These are phyloP conservation scores for Campylomormyrus tamandua DNA, from an alignment of 2,113 vertebrate genomes.

Conservation along the genomic window DNA sequence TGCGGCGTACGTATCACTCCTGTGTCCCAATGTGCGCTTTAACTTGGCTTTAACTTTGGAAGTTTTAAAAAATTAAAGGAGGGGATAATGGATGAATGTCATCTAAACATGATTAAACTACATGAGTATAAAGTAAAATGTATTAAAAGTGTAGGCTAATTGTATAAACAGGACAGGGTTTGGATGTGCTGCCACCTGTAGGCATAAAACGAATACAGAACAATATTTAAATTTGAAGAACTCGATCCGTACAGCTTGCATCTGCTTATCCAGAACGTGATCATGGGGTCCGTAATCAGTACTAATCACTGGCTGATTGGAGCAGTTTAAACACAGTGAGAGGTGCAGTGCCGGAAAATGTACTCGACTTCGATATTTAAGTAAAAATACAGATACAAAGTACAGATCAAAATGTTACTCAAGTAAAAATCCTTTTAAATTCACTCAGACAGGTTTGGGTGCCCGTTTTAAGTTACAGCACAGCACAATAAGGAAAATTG, in stretches of 20 bases:
- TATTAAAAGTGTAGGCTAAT: neutral
- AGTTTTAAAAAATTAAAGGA: neutral
- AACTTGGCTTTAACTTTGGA: neutral
- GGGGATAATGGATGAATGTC: neutral
- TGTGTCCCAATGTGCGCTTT: neutral
- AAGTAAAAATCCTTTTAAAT: neutral
- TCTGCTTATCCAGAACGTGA: neutral
- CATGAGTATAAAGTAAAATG: neutral
- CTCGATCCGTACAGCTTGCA: neutral
- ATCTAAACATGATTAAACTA: neutral
- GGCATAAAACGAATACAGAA: neutral
- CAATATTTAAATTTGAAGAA: neutral
- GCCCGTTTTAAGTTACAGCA: neutral
- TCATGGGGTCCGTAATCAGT: neutral
- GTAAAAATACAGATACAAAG: neutral
- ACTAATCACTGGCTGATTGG: neutral
- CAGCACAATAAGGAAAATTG: neutral
- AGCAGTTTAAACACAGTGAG: neutral
- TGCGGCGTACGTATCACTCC: neutral
- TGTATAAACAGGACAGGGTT: neutral
- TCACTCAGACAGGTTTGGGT: neutral
- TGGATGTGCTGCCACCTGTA: constrained; percentile 3
- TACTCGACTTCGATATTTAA: neutral
- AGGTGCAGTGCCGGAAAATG: neutral
- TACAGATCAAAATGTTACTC: neutral